These are phyloP conservation scores for Stenurella melanura DNA, from an alignment of 2,888 invertebrate species.

Conservation along the genomic window DNA sequence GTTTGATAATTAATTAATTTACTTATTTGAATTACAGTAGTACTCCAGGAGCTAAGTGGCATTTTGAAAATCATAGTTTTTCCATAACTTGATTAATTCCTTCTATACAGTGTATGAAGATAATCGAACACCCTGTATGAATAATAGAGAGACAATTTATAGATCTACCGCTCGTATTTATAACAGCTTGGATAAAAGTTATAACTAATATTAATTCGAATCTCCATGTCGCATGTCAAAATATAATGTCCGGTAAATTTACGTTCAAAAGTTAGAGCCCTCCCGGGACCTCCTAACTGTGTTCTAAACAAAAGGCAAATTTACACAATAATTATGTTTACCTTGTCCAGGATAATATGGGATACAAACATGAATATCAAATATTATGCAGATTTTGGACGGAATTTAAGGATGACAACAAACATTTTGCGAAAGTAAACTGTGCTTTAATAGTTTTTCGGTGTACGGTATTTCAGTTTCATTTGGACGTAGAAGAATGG, in stretches of 20 bases:
- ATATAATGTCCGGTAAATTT: slow-evolving; percentile 43
- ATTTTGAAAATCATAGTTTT: too few species aligned
- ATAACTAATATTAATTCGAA: slow-evolving; percentile 20
- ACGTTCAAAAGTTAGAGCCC: slow-evolving; percentile 44
- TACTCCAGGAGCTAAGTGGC: too few species aligned
- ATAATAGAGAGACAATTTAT: neutral
- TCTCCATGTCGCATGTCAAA: slow-evolving; percentile 33
- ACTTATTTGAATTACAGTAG: too few species aligned
- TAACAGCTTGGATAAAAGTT: neutral
- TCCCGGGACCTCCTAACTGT: slow-evolving; percentile 35
- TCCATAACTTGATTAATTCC: too few species aligned
- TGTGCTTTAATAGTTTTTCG: slow-evolving; percentile 5
- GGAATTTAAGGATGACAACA: slow-evolving; percentile 1
- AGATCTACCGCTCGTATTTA: neutral
- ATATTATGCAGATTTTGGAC: slow-evolving; percentile 36
- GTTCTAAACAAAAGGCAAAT: slow-evolving; percentile 45
- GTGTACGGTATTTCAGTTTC: neutral
- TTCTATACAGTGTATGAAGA: neutral
- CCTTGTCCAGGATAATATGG: slow-evolving; percentile 39
- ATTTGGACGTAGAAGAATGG: too few species aligned
- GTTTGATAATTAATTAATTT: too few species aligned
- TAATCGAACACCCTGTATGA: neutral
- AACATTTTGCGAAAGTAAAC: slow-evolving; percentile 21
- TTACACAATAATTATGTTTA: slow-evolving; percentile 45
- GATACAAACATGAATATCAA: slow-evolving; percentile 35